Evolutionary conservation across 2,888 invertebrate genomes (phyloP), one percentile per base, ranked within the genome.

Genomic region (Pteria penguin): DNA sequence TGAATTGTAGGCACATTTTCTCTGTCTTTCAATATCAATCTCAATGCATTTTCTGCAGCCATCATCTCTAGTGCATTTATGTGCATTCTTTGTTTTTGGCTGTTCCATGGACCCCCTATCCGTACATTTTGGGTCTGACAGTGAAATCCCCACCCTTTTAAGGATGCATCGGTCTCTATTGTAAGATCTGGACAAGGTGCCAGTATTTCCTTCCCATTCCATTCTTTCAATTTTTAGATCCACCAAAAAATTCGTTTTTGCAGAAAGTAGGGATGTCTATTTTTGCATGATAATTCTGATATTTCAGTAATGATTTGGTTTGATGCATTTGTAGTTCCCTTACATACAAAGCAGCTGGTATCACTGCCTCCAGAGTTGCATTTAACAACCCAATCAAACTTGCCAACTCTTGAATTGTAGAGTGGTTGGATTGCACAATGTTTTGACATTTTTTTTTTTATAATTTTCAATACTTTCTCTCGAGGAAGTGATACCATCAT

Each of bases 201-300:
- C 54, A 57, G 22, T 14, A 68, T 68, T 58, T 68, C 29, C 58
- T 68, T 57, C 58, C 57, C 68, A 57, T 68, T 57, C 68, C 68
- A 68, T n/a, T 57, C 57, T 57, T 55, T 32, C 33, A 68, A 29
- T 68, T 57, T 55, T 22, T 68, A 22, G 32, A 68, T 27, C 57
- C 22, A 68, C 57, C 58, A 68, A 31, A 24, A 31, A 32, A 68
- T 57, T 57, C 31, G 26, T 52, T 32, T 68, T 57, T 68, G 68
- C 57, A 57, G 11, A 11, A 27, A 29, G 5, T 2, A 18, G 57
- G 57, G 33, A 68, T 5, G 4, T 57, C 26, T 68, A 68, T 32
- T 22, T 27, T n/a, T 14, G 27, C 54, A 18, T 32, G 22, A 24
- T 68, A 57, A 31, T 68, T 68, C 26, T 57, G 68, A 22, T 8